phyloP scores from a whole-genome alignment of 2,888 invertebrate species.

The Acleris holmiana region DNA sequence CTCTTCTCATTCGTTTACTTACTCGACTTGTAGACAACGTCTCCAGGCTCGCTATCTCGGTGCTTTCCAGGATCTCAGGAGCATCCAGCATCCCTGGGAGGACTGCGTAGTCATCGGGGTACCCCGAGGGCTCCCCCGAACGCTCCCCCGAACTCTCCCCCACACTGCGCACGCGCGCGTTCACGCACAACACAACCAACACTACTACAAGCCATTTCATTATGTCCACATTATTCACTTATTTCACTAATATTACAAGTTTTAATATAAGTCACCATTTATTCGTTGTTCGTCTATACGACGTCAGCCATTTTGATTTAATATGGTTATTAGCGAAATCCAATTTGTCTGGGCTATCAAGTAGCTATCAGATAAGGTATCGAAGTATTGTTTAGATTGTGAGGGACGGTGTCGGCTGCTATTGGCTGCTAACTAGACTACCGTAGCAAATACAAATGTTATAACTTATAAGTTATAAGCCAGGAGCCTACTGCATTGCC shows the following conservation, averaged over 20 bases:
- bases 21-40: constrained; percentile 5
- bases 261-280: too few species aligned
- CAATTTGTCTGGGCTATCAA: constrained; percentile 24
- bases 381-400: constrained; percentile 23
- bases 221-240: constrained; percentile 18
- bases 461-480: too few species aligned
- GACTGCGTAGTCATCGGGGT: neutral
- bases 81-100: neutral
- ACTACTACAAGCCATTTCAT: constrained; percentile 27
- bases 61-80: constrained; percentile 23
- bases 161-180: neutral
- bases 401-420: neutral
- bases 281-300: neutral
- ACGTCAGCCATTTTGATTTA: constrained; percentile 5
- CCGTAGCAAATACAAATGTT: neutral
- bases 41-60: constrained; percentile 21
- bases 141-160: neutral
- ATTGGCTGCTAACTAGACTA: neutral
- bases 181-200: constrained; percentile 11
- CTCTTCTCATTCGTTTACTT: constrained; percentile 2
- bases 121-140: neutral
- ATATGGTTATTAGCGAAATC: constrained; percentile 25
- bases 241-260: neutral
- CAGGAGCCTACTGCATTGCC: too few species aligned
- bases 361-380: constrained; percentile 27